These are phyloP conservation scores for Polymixis flavicincta DNA, from an alignment of 2,888 invertebrate species.

Conservation along the genomic window DNA sequence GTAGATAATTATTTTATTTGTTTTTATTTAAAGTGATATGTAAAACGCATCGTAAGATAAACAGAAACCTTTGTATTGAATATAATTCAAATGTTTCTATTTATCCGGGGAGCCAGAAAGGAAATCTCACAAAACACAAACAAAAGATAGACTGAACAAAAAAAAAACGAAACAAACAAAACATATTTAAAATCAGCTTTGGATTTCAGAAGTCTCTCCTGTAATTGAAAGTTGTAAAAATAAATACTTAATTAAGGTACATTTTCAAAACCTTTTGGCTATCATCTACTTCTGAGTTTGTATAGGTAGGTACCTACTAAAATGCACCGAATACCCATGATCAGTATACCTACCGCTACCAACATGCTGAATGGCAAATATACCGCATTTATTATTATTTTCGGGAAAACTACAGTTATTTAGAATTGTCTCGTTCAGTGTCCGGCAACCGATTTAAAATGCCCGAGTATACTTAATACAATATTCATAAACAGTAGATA, in stretches of 20 bases:
- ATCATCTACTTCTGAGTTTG: not conserved
- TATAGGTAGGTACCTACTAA: not conserved
- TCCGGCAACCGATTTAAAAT: too few species aligned
- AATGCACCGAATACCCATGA: not conserved
- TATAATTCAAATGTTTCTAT: too few species aligned
- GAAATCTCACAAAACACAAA: not conserved
- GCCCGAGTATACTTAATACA: too few species aligned
- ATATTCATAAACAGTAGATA: too few species aligned
- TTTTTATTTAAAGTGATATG: not conserved
- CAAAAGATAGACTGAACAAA: not conserved
- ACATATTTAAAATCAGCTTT: not conserved
- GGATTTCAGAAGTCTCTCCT: not conserved
- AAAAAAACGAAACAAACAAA: not conserved
- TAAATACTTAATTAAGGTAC: too few species aligned
- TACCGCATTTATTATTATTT: not conserved
- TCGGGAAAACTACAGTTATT: too few species aligned
- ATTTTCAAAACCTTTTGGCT: not conserved
- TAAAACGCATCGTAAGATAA: not conserved
- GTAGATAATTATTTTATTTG: slow-evolving; percentile 13
- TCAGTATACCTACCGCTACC: too few species aligned
- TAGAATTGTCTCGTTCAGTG: too few species aligned
- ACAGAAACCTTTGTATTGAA: not conserved
- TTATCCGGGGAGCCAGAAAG: not conserved
- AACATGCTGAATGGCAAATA: not conserved
- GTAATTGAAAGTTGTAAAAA: not conserved